These are phyloP conservation scores for Incurvaria masculella DNA, from an alignment of 2,888 invertebrate genomes.

Conservation along the genomic window DNA sequence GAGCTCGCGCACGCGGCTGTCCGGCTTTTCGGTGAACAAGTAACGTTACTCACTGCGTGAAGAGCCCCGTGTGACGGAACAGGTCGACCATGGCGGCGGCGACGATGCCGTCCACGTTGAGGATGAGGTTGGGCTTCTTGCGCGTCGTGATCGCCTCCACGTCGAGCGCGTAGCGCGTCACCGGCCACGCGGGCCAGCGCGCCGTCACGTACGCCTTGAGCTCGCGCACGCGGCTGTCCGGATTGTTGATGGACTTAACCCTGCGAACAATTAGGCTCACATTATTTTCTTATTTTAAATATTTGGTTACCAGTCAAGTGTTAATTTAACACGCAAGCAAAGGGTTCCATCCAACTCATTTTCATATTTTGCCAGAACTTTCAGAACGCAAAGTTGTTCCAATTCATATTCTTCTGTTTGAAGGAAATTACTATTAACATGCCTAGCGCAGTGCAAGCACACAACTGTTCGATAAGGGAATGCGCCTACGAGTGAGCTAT, in stretches of 20 bases:
- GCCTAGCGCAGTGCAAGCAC: neutral
- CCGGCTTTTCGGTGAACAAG: slow-evolving; percentile 97
- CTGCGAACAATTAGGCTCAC: slow-evolving; percentile 26
- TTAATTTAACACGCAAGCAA: no score
- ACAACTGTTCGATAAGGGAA: neutral
- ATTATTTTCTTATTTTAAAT: neutral
- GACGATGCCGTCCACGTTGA: slow-evolving; percentile 98
- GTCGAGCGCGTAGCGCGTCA: slow-evolving; percentile 94
- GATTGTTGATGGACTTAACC: slow-evolving; percentile 93
- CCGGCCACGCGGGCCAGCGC: slow-evolving; percentile 90
- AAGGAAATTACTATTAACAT: no score
- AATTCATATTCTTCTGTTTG: no score
- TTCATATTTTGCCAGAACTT: no score
- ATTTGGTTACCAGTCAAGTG: neutral
- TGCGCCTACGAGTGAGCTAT: no score
- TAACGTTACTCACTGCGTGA: slow-evolving; percentile 71
- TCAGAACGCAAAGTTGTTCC: no score
- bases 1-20: slow-evolving; percentile 95
- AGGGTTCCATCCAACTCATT: no score
- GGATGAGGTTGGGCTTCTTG: slow-evolving; percentile 99
- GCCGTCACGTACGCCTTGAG: slow-evolving; percentile 94
- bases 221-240: slow-evolving; percentile 96
- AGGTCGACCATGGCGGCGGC: slow-evolving; percentile 97
- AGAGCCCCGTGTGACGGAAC: slow-evolving; percentile 89
- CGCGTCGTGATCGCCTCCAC: slow-evolving; percentile 99